phyloP scores from a whole-genome alignment of 1,140 invertebrate species.

The Eubasilissa regina region DNA sequence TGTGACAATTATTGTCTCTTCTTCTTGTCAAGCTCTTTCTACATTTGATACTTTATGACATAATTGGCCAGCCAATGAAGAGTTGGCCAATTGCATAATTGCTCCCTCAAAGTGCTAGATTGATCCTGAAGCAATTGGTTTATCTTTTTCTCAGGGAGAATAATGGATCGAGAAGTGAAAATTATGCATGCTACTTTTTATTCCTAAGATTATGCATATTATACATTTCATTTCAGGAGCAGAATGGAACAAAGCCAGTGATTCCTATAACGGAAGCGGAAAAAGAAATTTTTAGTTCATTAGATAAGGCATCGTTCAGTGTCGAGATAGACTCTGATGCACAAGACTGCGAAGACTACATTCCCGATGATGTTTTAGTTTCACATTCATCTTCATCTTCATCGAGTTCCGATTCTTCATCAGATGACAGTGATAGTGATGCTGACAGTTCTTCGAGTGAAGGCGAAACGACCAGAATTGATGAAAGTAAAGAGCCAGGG shows the following conservation, averaged over 20 bases:
- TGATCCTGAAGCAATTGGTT: too few relatives aligned
- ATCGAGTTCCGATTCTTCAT: slow-evolving; percentile 14
- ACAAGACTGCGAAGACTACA: slow-evolving; percentile 55
- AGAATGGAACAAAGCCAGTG: slow-evolving; percentile 1
- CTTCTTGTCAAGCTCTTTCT: too few relatives aligned
- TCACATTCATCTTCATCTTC: slow-evolving; percentile 28
- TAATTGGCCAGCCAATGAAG: too few relatives aligned
- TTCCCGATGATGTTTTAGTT: not conserved
- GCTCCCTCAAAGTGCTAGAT: too few relatives aligned
- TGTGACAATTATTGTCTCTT: too few relatives aligned
- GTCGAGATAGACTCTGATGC: slow-evolving; percentile 53
- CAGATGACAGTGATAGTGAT: not conserved
- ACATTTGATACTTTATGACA: too few relatives aligned
- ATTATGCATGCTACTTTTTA: too few relatives aligned
- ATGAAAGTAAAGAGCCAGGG: not conserved
- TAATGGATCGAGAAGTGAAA: too few relatives aligned
- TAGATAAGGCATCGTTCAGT: slow-evolving; percentile 44
- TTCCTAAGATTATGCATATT: too few relatives aligned
- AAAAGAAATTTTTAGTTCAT: slow-evolving; percentile 41
- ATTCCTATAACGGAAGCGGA: slow-evolving; percentile 11
- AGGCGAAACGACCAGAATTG: not conserved
- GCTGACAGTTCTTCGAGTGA: not conserved
- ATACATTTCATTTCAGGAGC: not conserved
- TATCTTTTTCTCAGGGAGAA: too few relatives aligned
- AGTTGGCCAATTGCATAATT: too few relatives aligned